A percentile compares a stretch with the other conserved stretches of the same genome.
These are phyloP conservation scores for Microtus richardsoni DNA, from an alignment of 2,113 vertebrate genomes.

Conservation along the genomic window DNA sequence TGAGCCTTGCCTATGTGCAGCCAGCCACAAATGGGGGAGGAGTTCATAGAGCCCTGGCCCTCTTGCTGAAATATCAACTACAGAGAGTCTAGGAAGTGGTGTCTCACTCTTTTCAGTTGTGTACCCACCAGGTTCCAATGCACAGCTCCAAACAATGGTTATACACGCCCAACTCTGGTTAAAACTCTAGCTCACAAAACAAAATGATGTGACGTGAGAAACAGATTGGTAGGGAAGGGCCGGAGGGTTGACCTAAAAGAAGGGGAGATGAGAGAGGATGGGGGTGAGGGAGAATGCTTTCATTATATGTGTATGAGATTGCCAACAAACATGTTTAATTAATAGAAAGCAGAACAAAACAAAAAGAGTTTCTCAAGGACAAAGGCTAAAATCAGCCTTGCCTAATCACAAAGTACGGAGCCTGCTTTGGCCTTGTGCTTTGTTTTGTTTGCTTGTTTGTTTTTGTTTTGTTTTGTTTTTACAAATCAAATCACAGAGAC, in stretches of 20 bases:
- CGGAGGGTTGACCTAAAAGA: not conserved
- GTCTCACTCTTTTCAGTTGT: not conserved
- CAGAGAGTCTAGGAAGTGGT: not conserved
- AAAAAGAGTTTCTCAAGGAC: not conserved
- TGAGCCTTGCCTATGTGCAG: too few species aligned
- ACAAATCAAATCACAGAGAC: not conserved
- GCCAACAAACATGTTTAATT: not conserved
- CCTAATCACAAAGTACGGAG: not conserved
- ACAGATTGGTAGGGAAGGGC: not conserved
- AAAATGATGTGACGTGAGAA: not conserved
- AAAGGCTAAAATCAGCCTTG: not conserved
- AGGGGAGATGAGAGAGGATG: not conserved
- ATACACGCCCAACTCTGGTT: not conserved
- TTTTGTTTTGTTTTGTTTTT: not conserved
- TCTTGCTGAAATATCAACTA: not conserved
- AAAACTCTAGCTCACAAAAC: not conserved
- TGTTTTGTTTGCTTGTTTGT: not conserved
- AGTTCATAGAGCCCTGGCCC: not conserved
- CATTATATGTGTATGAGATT: not conserved
- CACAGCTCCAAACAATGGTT: not conserved
- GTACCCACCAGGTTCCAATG: not conserved
- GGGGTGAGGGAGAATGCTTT: not conserved
- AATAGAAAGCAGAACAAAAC: not conserved
- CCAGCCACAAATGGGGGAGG: too few species aligned
- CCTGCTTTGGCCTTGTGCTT: not conserved